Conservation (phyloP, 37 sponge, comb jelly and placozoan species). For the Halisarca cf. caerulea region DNA sequence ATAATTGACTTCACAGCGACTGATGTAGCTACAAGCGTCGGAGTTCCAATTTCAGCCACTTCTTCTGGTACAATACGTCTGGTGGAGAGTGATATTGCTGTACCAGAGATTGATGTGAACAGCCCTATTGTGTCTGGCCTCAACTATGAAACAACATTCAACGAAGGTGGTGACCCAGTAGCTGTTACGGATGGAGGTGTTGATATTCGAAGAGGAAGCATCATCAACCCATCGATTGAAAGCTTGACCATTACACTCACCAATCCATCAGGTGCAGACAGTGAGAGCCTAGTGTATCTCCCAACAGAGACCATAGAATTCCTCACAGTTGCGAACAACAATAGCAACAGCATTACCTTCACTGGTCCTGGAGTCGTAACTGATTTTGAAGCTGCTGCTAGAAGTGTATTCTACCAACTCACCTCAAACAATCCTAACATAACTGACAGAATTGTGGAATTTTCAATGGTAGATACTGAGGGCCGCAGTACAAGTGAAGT, state of each 20-base stretch:
- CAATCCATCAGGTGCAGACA: background rate
- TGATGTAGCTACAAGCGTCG: conserved; percentile 14
- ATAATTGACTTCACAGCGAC: conserved; percentile 32
- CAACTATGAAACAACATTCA: conserved; percentile 21
- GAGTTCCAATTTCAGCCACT: background rate
- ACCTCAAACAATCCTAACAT: conserved; percentile 47
- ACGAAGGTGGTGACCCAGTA: conserved; percentile 7
- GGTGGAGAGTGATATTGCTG: conserved; percentile 32
- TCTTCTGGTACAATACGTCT: conserved; percentile 40
- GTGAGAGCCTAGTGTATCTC: background rate
- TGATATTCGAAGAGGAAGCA: background rate
- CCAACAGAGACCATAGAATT: background rate
- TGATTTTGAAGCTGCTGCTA: conserved; percentile 42
- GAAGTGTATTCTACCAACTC: conserved; percentile 31
- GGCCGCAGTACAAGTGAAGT: conserved; percentile 10
- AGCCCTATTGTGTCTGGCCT: conserved; percentile 31
- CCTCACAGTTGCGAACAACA: background rate
- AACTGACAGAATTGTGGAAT: conserved; percentile 30
- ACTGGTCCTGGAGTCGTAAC: conserved; percentile 28
- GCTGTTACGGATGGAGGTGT: background rate
- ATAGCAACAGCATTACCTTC: background rate
- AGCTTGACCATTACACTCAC: background rate
- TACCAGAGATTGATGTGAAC: conserved; percentile 56
- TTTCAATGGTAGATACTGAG: conserved; percentile 52
- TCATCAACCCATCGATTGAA: background rate